These are phyloP conservation scores for Actinia equina DNA, from an alignment of 64 coral and sea anemone genomes.

Conservation along the genomic window DNA sequence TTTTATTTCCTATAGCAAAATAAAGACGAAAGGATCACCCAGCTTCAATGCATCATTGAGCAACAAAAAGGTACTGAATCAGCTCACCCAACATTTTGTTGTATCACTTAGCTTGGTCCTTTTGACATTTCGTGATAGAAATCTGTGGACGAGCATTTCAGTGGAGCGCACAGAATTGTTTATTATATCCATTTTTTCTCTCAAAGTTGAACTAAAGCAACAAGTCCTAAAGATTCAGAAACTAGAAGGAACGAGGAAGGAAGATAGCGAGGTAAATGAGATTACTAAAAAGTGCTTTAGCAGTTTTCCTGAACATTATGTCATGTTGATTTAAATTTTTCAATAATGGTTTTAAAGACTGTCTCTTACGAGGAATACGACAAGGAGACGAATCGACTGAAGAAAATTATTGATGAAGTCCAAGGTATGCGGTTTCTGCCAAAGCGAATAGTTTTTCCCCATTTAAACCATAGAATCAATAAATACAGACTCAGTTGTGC, in stretches of 20 bases:
- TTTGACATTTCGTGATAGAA: no score
- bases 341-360: background rate
- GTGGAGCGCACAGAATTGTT: no score
- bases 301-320: no score
- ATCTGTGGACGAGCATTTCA: no score
- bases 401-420: slow-evolving; percentile 42
- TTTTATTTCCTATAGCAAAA: background rate
- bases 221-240: background rate
- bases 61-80: background rate
- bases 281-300: background rate
- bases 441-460: no score
- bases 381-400: slow-evolving; percentile 30
- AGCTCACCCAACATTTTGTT: no score
- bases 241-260: background rate
- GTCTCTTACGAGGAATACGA: background rate
- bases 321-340: no score
- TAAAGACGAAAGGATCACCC: background rate
- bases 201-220: background rate
- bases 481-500: no score
- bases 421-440: slow-evolving; percentile 1
- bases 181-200: no score
- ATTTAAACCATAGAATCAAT: no score
- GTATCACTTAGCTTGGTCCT: no score
- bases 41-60: background rate
- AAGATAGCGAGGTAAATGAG: background rate